Evolutionary conservation across 2,113 vertebrate species (phyloP).

Genomic region (Capreolus pygargus): DNA sequence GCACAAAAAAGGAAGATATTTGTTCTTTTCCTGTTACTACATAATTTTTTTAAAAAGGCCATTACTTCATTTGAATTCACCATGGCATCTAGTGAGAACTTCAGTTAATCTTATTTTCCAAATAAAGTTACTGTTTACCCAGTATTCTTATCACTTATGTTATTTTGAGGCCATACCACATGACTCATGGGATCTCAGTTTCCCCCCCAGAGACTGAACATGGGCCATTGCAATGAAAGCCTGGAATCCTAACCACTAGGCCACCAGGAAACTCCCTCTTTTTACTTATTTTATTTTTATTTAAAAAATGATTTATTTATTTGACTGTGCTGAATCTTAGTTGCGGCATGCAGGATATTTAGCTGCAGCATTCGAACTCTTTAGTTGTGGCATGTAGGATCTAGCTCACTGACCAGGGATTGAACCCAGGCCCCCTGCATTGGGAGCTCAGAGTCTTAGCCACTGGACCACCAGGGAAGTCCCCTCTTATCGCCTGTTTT

Average conservation of each 20-base stretch:
- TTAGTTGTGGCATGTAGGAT: background rate
- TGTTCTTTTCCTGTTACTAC: background rate
- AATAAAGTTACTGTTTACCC: background rate
- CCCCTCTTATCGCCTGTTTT: background rate
- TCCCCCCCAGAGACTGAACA: background rate
- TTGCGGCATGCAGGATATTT: background rate
- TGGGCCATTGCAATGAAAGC: background rate
- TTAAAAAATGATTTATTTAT: background rate
- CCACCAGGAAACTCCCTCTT: background rate
- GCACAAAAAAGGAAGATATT: background rate
- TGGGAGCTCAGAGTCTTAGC: background rate
- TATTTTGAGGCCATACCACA: background rate
- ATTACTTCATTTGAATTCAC: conserved; percentile 19
- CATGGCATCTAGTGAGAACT: background rate
- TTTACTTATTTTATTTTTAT: background rate
- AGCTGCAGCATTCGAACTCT: no score
- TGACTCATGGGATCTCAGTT: background rate
- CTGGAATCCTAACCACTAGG: background rate
- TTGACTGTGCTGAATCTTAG: background rate
- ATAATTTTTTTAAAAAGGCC: background rate
- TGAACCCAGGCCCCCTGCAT: background rate
- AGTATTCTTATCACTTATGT: background rate
- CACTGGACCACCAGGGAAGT: background rate
- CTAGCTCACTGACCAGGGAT: background rate
- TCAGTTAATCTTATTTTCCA: conserved; percentile 10